These are phyloP conservation scores for Pararge aegeria DNA, from an alignment of 1,140 invertebrate species.

Conservation along the genomic window DNA sequence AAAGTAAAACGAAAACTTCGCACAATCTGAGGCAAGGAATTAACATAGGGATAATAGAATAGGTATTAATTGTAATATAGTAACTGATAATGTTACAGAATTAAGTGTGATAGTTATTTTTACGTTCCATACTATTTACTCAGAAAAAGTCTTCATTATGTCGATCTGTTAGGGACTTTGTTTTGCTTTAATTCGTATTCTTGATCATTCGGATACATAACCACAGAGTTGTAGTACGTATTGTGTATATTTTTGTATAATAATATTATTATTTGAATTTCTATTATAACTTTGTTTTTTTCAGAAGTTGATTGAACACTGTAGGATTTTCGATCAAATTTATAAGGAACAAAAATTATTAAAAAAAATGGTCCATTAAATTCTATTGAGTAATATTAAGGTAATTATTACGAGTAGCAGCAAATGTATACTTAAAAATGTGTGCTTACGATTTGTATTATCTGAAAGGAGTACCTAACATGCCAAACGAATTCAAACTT, in stretches of 20 bases:
- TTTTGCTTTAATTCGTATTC: conserved; percentile 1
- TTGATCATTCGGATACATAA: background rate
- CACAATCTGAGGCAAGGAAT: conserved; percentile 73
- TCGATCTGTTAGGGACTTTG: conserved; percentile 9
- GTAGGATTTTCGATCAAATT: conserved; percentile 43
- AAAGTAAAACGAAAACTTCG: conserved; percentile 69
- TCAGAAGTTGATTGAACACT: conserved; percentile 10
- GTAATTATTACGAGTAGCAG: conserved; percentile 44
- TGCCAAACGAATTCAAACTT: conserved; percentile 62
- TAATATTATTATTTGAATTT: conserved; percentile 1
- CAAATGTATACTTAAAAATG: conserved; percentile 59
- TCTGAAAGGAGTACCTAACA: conserved; percentile 41
- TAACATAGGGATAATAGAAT: conserved; percentile 67
- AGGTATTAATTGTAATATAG: conserved; percentile 52
- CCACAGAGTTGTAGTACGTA: conserved; percentile 2
- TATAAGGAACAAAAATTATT: conserved; percentile 57
- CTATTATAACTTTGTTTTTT: conserved; percentile 1
- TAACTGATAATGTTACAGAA: conserved; percentile 41
- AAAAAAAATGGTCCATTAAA: conserved; percentile 73
- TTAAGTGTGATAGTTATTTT: conserved; percentile 49
- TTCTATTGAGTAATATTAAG: conserved; percentile 67
- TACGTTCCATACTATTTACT: conserved; percentile 32
- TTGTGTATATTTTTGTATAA: conserved; percentile 22
- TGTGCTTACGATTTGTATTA: conserved; percentile 54
- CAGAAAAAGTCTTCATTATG: background rate